These are phyloP conservation scores for Lycodopsis pacificus DNA, from an alignment of 2,797 vertebrate species.

Conservation along the genomic window DNA sequence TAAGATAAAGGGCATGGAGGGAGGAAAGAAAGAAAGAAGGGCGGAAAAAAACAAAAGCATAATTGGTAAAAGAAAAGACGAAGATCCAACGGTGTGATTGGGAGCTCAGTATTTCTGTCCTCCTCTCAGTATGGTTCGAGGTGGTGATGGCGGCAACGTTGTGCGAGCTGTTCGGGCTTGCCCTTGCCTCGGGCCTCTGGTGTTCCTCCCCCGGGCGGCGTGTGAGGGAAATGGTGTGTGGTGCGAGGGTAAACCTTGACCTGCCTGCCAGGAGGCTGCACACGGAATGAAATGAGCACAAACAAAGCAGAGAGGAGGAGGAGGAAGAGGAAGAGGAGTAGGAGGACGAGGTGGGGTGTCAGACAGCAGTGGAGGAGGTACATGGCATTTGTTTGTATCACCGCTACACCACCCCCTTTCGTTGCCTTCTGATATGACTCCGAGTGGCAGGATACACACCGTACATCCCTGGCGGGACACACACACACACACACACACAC, in stretches of 20 bases:
- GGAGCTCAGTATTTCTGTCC: conserved; percentile 62
- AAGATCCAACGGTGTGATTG: conserved; percentile 56
- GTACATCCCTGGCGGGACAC: conserved; percentile 33
- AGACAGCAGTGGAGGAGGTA: conserved; percentile 60
- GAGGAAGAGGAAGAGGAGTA: conserved; percentile 32
- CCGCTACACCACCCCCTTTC: conserved; percentile 40
- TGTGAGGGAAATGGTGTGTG: conserved; percentile 92
- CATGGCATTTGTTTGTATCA: conserved; percentile 58
- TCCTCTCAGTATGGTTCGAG: conserved; percentile 68
- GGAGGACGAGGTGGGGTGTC: conserved; percentile 53
- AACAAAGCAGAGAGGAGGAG: conserved; percentile 71
- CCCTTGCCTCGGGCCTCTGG: conserved; percentile 92
- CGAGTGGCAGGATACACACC: conserved; percentile 56
- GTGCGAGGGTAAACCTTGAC: conserved; percentile 96
- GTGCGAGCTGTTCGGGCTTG: conserved; percentile 85
- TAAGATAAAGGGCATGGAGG: conserved; percentile 56
- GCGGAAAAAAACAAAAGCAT: conserved; percentile 26
- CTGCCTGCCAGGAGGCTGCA: conserved; percentile 91
- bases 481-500: conserved; percentile 30
- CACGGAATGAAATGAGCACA: conserved; percentile 83
- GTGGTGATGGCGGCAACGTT: conserved; percentile 75
- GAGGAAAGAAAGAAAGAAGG: neutral
- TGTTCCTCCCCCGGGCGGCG: conserved; percentile 93
- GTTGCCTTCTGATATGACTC: conserved; percentile 55
- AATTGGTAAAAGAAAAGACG: conserved; percentile 43